Evolutionary conservation across 2,797 vertebrate species (phyloP), one percentile per base, ranked within the genome.

Genomic region (Lepilemur ruficaudatus): DNA sequence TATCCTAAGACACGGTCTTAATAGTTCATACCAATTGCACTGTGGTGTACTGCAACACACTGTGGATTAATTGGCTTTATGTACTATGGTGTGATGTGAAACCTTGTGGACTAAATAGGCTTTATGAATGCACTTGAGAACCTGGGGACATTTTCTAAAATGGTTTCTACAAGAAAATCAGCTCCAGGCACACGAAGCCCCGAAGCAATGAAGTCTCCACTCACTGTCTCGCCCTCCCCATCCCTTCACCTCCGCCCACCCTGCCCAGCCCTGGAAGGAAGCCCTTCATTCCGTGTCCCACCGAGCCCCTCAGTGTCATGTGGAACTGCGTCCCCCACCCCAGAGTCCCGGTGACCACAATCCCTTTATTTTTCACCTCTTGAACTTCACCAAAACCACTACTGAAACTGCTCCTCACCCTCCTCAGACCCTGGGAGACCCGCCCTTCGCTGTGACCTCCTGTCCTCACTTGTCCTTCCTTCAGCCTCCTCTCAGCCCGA

Each of bases 171-270:
- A 52, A 93, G 85, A 75, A 94, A 90, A 57, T 6, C 18, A 5
- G 7, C 11, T 15, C 41, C 65, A 17, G 75, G 46, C 52, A 50
- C 7, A 41, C 63, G 35, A 25, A 75, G 35, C 30, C 50, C 32
- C 1, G 7, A 91, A 20, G 38, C 82, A 4, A 38, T 13, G 73
- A n/a, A 35, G 32, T 6, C 23, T 43, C 43, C 48, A n/a, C 2
- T 23, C 43, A 4, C 43, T 2, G 10, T 9, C 43, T 41, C 38
- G 32, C 18, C 4, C 0, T 0, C n/a, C 13, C 28, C 17, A 0
- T 4, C 30, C 41, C 69, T 23, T 28, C 23, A 1, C 4, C 22
- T 13, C 43, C 9, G 5, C 15, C 2, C 4, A 32, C 4, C n/a
- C 57, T 13, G 4, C 72, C 57, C 46, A 15, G 65, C 3, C 4